phyloP scores from a whole-genome alignment of 2,797 vertebrate species.

The Tapera naevia region DNA sequence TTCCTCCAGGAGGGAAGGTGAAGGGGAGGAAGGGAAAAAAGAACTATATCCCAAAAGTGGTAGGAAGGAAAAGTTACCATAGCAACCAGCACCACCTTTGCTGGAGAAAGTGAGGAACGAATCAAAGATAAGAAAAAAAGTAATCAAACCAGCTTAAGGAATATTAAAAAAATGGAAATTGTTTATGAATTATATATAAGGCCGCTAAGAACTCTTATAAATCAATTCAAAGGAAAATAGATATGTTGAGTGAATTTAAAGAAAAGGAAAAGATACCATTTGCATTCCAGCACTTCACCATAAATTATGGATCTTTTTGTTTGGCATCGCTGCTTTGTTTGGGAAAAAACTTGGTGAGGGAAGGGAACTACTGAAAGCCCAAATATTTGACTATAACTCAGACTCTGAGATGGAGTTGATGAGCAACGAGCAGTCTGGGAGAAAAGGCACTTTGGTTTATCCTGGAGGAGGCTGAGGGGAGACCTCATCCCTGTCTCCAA shows the following conservation, averaged over 20 bases:
- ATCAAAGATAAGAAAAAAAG: constrained; percentile 1
- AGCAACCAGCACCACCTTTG: neutral
- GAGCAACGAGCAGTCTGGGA: neutral
- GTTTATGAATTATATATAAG: constrained; percentile 36
- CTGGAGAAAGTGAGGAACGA: neutral
- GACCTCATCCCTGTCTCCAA: too few species aligned
- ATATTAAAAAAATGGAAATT: neutral
- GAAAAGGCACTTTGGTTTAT: too few species aligned
- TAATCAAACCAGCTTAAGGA: constrained; percentile 32
- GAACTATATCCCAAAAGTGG: neutral
- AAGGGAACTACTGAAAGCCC: neutral
- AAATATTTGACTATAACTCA: neutral
- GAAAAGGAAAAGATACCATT: neutral
- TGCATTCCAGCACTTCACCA: neutral
- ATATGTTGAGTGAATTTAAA: neutral
- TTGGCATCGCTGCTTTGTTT: neutral
- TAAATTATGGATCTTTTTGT: neutral
- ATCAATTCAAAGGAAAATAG: constrained; percentile 8
- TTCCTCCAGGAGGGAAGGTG: too few species aligned
- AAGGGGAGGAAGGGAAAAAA: too few species aligned
- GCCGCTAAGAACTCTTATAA: neutral
- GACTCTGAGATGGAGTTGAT: neutral
- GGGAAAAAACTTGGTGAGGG: neutral
- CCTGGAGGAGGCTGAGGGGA: too few species aligned
- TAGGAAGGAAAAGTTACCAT: neutral